Conservation (phyloP, 2,888 invertebrate genomes). For the Teinopalpus imperialis region DNA sequence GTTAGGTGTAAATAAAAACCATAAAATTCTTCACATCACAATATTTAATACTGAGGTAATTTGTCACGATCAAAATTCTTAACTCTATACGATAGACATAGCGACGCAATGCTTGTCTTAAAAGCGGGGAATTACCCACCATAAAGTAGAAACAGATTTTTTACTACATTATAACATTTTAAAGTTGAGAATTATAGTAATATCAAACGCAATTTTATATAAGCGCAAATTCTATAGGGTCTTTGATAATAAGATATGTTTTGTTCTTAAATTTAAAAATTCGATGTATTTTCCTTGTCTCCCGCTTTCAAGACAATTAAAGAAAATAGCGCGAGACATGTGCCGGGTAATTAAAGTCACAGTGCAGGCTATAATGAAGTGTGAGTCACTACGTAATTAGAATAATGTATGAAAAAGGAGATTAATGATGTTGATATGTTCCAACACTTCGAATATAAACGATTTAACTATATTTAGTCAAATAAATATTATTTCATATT, state of each 20-base stretch:
- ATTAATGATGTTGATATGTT: conserved; percentile 18
- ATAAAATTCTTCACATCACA: conserved; percentile 46
- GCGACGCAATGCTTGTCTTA: conserved; percentile 9
- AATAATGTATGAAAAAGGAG: not conserved
- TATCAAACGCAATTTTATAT: too few relatives aligned
- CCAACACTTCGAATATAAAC: not conserved
- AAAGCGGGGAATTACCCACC: conserved; percentile 12
- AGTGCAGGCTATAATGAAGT: conserved; percentile 20
- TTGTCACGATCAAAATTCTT: conserved; percentile 39
- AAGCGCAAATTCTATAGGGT: too few relatives aligned
- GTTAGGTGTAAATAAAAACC: conserved; percentile 34
- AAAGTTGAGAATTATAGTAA: too few relatives aligned
- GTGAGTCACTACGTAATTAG: conserved; percentile 2
- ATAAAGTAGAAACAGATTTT: too few relatives aligned
- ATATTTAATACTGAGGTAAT: conserved; percentile 48
- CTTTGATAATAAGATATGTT: too few relatives aligned
- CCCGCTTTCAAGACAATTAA: conserved; percentile 19
- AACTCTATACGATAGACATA: conserved; percentile 14
- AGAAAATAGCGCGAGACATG: conserved; percentile 1
- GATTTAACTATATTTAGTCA: not conserved
- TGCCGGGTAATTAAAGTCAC: not conserved
- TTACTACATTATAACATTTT: too few relatives aligned
- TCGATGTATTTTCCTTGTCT: too few relatives aligned
- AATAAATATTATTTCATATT: not conserved
- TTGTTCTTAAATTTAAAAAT: too few relatives aligned